Evolutionary conservation across 2,113 vertebrate genomes (phyloP).

Genomic region (Pterocles gutturalis): DNA sequence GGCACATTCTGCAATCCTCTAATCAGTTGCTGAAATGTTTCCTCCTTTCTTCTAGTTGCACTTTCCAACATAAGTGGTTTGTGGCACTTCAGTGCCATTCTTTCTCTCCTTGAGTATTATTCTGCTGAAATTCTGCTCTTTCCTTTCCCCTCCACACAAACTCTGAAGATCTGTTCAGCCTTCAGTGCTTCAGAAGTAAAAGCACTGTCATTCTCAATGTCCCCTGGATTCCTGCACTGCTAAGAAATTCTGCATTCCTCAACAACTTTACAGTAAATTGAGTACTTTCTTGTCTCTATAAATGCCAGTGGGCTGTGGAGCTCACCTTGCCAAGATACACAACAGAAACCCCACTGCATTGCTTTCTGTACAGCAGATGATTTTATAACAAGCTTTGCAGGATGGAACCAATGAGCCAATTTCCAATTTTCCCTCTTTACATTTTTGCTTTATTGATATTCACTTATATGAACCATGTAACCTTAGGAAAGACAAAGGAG

Average conservation of each 20-base stretch:
- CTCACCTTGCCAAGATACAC: not conserved
- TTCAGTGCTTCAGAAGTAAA: not conserved
- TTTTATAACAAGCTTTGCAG: not conserved
- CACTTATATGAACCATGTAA: rapidly evolving
- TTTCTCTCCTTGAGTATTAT: not conserved
- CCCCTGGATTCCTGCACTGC: not conserved
- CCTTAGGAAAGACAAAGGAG: not conserved
- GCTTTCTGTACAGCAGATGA: not conserved
- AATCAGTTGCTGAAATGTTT: not conserved
- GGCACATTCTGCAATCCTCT: not conserved
- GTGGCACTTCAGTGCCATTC: not conserved
- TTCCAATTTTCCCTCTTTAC: not conserved
- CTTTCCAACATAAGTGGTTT: not conserved
- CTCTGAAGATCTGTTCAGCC: not conserved
- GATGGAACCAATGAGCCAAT: not conserved
- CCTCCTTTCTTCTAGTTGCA: not conserved
- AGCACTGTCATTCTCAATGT: not conserved
- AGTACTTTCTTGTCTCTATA: not conserved
- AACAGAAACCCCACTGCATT: not conserved
- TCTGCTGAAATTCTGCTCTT: not conserved
- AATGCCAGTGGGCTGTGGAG: not conserved
- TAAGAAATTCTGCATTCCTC: not conserved
- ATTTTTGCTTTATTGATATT: not conserved
- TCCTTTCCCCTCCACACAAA: not conserved
- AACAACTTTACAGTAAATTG: not conserved